phyloP scores from a whole-genome alignment of 2,888 invertebrate species.

The Doris montereyensis region DNA sequence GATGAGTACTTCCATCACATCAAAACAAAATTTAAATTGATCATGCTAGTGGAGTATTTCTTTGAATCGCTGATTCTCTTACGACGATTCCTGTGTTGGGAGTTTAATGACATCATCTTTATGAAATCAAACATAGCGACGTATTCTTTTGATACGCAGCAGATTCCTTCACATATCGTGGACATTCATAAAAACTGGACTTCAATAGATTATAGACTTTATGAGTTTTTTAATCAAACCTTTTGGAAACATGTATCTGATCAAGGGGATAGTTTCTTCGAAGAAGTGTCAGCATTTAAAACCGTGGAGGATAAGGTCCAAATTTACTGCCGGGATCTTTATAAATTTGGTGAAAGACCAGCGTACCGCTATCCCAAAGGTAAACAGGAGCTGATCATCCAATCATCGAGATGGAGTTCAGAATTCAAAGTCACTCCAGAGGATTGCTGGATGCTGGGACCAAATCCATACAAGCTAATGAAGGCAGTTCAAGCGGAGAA shows the following conservation, averaged over 20 bases:
- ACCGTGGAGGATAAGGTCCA: slow-evolving; percentile 41
- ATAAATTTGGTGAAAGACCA: background rate
- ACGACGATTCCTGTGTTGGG: slow-evolving; percentile 69
- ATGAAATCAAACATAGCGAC: slow-evolving; percentile 53
- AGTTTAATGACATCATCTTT: slow-evolving; percentile 66
- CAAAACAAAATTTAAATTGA: slow-evolving; percentile 60
- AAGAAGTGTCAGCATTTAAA: slow-evolving; percentile 51
- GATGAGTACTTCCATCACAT: slow-evolving; percentile 55
- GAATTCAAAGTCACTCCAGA: slow-evolving; percentile 4
- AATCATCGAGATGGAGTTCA: slow-evolving; percentile 23
- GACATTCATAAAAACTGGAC: slow-evolving; percentile 63
- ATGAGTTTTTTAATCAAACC: slow-evolving; percentile 64
- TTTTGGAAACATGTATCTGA: slow-evolving; percentile 60
- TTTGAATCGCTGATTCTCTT: slow-evolving; percentile 69
- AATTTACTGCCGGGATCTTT: slow-evolving; percentile 38
- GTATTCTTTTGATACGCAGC: slow-evolving; percentile 36
- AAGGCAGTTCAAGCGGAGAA: slow-evolving; percentile 15
- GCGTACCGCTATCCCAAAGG: background rate
- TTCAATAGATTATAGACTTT: slow-evolving; percentile 63
- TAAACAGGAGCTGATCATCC: background rate
- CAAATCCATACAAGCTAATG: slow-evolving; percentile 2
- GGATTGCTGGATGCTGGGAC: slow-evolving; percentile 38
- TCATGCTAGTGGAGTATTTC: slow-evolving; percentile 70
- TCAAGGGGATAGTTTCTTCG: slow-evolving; percentile 55
- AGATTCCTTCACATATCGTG: slow-evolving; percentile 32